These are phyloP conservation scores for Ceratothoa steindachneri DNA, from an alignment of 2,888 invertebrate species.

Conservation along the genomic window DNA sequence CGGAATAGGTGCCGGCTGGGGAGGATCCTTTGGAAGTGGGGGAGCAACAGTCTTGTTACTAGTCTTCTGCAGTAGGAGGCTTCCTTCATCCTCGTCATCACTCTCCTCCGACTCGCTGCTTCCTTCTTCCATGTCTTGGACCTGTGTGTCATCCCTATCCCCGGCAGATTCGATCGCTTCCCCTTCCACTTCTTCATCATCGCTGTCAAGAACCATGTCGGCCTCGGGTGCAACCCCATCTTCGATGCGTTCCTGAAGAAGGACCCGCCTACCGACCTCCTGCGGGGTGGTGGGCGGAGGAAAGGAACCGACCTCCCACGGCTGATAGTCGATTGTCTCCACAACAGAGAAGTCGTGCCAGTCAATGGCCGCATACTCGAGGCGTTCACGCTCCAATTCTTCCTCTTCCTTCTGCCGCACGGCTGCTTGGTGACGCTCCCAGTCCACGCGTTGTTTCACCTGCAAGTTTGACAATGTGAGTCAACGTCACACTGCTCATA, in stretches of 20 bases:
- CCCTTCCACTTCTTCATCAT: constrained; percentile 37
- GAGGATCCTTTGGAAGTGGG: constrained; percentile 55
- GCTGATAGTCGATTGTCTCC: constrained; percentile 97
- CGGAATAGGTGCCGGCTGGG: constrained; percentile 69
- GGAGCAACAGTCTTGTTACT: constrained; percentile 53
- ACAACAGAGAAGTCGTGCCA: constrained; percentile 99
- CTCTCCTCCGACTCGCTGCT: constrained; percentile 37
- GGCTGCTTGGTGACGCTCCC: constrained; percentile 91
- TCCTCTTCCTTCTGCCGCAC: constrained; percentile 91
- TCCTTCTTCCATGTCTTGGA: constrained; percentile 84
- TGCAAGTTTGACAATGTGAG: too few species aligned
- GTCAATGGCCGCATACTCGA: constrained; percentile 64
- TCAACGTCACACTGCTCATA: too few species aligned
- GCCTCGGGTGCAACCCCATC: constrained; percentile 44
- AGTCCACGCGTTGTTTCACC: constrained; percentile 86
- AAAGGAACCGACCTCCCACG: constrained; percentile 90
- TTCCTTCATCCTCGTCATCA: constrained; percentile 31
- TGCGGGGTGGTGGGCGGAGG: constrained; percentile 96
- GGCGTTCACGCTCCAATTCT: constrained; percentile 86
- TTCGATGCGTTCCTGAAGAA: constrained; percentile 67
- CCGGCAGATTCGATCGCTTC: constrained; percentile 34
- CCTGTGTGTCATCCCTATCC: constrained; percentile 47
- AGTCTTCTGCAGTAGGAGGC: constrained; percentile 48
- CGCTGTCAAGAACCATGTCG: constrained; percentile 45
- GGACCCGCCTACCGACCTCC: constrained; percentile 89